A percentile compares a stretch with the other conserved stretches of the same genome.
phyloP scores from a whole-genome alignment of 2,797 vertebrate species.

The Catamblyrhynchus diadema region DNA sequence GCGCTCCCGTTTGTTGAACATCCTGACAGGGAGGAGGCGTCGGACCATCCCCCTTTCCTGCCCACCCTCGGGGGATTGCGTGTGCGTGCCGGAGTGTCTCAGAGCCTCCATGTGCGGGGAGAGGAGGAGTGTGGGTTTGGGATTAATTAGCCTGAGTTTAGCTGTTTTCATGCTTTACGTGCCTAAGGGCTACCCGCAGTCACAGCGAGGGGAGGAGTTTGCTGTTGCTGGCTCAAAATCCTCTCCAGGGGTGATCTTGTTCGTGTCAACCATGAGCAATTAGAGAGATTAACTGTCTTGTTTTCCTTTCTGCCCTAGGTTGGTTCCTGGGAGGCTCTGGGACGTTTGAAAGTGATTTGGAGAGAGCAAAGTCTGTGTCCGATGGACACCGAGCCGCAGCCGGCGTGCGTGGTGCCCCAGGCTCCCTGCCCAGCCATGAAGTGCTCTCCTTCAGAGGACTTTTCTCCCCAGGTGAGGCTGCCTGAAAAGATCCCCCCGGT shows the following conservation, averaged over 20 bases:
- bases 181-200: conserved; percentile 58
- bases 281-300: conserved; percentile 55
- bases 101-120: conserved; percentile 10
- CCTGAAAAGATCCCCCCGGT: conserved; percentile 89
- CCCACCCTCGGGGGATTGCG: neutral
- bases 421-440: conserved; percentile 51
- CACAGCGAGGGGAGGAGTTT: conserved; percentile 48
- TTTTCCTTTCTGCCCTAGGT: conserved; percentile 40
- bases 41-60: neutral
- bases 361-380: conserved; percentile 61
- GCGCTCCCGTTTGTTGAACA: neutral
- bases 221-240: conserved; percentile 43
- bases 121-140: conserved; percentile 27
- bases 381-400: conserved; percentile 78
- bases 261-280: conserved; percentile 50
- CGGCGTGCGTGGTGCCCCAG: conserved; percentile 65
- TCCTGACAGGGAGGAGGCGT: neutral
- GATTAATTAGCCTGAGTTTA: conserved; percentile 53
- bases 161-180: conserved; percentile 58
- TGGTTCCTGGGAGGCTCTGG: conserved; percentile 34
- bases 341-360: conserved; percentile 51
- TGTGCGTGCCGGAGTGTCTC: conserved; percentile 29
- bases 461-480: conserved; percentile 80
- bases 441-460: conserved; percentile 72
- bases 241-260: conserved; percentile 61